Conservation (phyloP, 2,888 invertebrate genomes). For the Tethea ocularis region DNA sequence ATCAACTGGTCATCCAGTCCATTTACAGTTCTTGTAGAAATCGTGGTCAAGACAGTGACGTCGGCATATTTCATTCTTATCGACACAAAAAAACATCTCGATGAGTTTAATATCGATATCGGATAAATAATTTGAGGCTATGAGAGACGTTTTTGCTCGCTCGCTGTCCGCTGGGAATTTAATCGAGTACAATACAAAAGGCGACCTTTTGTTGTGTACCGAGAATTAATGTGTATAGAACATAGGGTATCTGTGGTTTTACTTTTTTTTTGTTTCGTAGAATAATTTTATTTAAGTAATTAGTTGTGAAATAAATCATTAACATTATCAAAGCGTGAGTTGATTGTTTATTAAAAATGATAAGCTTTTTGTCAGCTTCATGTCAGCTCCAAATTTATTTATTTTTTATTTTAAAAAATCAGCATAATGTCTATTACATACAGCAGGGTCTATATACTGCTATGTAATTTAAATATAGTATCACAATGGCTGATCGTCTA, state of each 20-base stretch:
- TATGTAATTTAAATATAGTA: not conserved
- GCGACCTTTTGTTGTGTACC: conserved; percentile 17
- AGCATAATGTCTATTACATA: too few relatives aligned
- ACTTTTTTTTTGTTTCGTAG: too few relatives aligned
- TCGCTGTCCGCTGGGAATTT: conserved; percentile 33
- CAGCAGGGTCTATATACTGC: not conserved
- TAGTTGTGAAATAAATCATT: too few relatives aligned
- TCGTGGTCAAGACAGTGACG: conserved; percentile 60
- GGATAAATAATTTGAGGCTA: conserved; percentile 63
- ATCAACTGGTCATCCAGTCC: conserved; percentile 28
- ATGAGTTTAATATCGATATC: conserved; percentile 69
- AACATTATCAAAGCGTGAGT: too few relatives aligned
- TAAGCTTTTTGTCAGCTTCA: too few relatives aligned
- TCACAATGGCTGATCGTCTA: not conserved
- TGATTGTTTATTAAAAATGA: too few relatives aligned
- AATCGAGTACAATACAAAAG: conserved; percentile 41
- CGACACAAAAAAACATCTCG: conserved; percentile 61
- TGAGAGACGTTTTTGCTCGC: conserved; percentile 54
- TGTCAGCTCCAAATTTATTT: too few relatives aligned
- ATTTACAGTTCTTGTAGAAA: conserved; percentile 15
- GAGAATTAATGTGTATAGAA: not conserved
- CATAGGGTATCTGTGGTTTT: not conserved
- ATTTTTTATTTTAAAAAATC: too few relatives aligned
- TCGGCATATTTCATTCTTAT: conserved; percentile 64
- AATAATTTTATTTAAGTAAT: too few relatives aligned